Evolutionary conservation across 2,888 invertebrate species (phyloP), one percentile per base, ranked within the genome.

Genomic region (Cecidostiba fungosa): DNA sequence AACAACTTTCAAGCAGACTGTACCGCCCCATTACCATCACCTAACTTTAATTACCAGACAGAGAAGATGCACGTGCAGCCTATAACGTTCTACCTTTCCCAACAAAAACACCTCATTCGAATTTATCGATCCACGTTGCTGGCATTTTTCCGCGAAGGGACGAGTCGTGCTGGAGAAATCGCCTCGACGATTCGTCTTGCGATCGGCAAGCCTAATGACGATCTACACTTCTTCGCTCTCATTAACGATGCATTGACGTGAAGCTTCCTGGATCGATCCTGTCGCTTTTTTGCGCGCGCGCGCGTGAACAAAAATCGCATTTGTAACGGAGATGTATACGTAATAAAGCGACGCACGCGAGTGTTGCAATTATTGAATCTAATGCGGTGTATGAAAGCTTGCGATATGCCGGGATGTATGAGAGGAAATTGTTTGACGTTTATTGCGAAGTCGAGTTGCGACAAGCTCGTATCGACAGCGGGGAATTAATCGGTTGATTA

Each of bases 401-500:
- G 62, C 76, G 16, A 54, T 81, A 74, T 14, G 19, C 36, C 6
- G 62, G 32, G 12, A 50, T 59, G 54, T 59, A n/a, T 10, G 26
- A 59, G 59, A 32, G 59, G 32, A 54, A 82, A 82, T 82, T 66
- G 77, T 76, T 72, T 16, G 76, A 82, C 73, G 74, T 82, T 74
- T 74, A 82, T 82, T 82, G 54, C 76, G 54, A 66, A 66, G 66
- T 14, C 32, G 43, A 70, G 59, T 83, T 83, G 62, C 83, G 69
- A 73, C 83, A 73, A 77, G 47, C 62, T 59, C 29, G 59, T 83
- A 83, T 69, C 47, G 77, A 66, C n/a, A 16, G 62, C 62, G 36
- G 10, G 19, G 19, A 76, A 76, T 76, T 50, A 32, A 82, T 77
- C 62, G 54, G 32, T 47, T 32, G 74, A 59, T 70, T 77, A 29